Conservation (phyloP, 2,797 vertebrate species). For the Oceanodroma leucorhoa region DNA sequence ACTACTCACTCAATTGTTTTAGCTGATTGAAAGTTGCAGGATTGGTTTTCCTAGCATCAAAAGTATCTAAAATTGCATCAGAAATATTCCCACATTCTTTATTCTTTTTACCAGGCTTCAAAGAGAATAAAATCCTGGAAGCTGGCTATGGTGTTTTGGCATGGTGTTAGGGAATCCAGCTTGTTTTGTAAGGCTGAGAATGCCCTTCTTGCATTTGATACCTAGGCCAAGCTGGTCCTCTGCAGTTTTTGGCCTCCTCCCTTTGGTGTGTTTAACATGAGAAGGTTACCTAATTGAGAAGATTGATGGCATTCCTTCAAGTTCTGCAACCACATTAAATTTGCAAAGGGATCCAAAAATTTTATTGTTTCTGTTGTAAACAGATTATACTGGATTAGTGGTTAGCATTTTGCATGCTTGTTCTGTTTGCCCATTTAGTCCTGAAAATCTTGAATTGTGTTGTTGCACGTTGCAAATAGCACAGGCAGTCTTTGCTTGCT, state of each 20-base stretch:
- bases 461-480: not conserved
- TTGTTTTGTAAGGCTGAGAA: not conserved
- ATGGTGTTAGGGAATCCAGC: not conserved
- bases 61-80: not conserved
- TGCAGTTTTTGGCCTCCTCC: not conserved
- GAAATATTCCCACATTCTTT: slow-evolving; percentile 26
- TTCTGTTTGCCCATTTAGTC: not conserved
- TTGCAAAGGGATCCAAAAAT: not conserved
- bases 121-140: slow-evolving; percentile 16
- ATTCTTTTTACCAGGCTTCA: slow-evolving; percentile 30
- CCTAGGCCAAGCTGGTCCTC: not conserved
- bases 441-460: not conserved
- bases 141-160: not conserved
- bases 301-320: not conserved
- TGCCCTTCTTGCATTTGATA: not conserved
- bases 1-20: not conserved
- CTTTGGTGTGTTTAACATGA: not conserved
- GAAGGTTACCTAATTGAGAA: not conserved
- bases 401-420: not conserved
- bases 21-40: not conserved
- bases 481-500: not conserved
- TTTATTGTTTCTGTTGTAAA: slow-evolving; percentile 40
- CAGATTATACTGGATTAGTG: slow-evolving; percentile 16
- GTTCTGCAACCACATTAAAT: not conserved
- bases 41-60: slow-evolving; percentile 6